Conservation (phyloP, 2,888 invertebrate genomes). For the Noctuana brunneofusca region DNA sequence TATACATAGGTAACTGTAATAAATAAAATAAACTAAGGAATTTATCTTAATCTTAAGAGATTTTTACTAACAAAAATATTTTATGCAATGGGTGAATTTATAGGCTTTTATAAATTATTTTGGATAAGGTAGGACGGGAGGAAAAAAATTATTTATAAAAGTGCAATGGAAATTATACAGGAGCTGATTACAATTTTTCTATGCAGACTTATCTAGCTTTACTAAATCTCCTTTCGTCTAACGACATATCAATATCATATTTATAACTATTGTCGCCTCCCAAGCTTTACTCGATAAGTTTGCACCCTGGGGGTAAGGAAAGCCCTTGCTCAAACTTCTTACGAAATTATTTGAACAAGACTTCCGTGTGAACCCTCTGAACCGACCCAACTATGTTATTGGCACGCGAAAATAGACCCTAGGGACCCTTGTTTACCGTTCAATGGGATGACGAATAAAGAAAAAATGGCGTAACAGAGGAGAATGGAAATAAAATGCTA, state of each 20-base stretch:
- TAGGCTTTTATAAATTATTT: too few species aligned
- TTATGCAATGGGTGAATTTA: too few species aligned
- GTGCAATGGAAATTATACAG: too few species aligned
- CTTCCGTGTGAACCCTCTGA: conserved; percentile 44
- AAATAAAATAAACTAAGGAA: too few species aligned
- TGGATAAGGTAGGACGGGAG: too few species aligned
- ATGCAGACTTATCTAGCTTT: not conserved
- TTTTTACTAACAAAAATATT: too few species aligned
- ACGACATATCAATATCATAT: conserved; percentile 27
- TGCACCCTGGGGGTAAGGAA: conserved; percentile 60
- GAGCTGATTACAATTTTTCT: not conserved
- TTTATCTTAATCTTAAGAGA: too few species aligned
- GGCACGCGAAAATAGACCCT: conserved; percentile 53
- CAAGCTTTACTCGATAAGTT: conserved; percentile 63
- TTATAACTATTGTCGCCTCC: conserved; percentile 45
- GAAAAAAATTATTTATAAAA: too few species aligned
- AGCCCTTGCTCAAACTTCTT: conserved; percentile 72
- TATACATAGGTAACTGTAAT: too few species aligned
- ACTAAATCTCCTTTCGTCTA: conserved; percentile 13
- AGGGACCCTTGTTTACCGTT: conserved; percentile 32
- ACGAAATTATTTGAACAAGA: conserved; percentile 76
- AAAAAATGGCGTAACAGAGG: conserved; percentile 39
- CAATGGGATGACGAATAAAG: conserved; percentile 36
- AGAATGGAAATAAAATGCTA: conserved; percentile 54
- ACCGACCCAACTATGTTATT: conserved; percentile 40